phyloP scores from a whole-genome alignment of 2,888 invertebrate species.

The Trilocha varians region DNA sequence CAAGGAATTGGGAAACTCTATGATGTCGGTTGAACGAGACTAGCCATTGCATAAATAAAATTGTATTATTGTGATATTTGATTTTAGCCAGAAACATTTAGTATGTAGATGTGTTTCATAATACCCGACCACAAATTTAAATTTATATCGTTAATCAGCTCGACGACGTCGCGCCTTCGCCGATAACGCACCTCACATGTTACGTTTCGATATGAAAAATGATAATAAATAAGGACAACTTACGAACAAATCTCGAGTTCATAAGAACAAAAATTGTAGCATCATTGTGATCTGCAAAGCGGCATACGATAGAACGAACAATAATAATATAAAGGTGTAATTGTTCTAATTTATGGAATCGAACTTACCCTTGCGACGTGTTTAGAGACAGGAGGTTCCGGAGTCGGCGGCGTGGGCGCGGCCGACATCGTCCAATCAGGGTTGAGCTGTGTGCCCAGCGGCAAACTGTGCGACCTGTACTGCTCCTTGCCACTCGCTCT shows the following conservation, averaged over 20 bases:
- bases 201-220: too few species aligned
- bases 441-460: constrained; percentile 72
- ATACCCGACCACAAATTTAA: neutral
- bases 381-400: constrained; percentile 45
- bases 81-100: too few species aligned
- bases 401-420: constrained; percentile 18
- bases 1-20: too few species aligned
- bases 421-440: constrained; percentile 51
- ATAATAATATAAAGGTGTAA: too few species aligned
- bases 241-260: too few species aligned
- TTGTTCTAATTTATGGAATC: neutral
- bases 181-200: constrained; percentile 4
- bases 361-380: constrained; percentile 39
- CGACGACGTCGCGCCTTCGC: constrained; percentile 2
- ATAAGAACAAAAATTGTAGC: too few species aligned
- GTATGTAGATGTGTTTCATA: constrained; percentile 3
- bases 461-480: constrained; percentile 76
- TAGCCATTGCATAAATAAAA: too few species aligned
- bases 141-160: neutral
- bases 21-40: too few species aligned
- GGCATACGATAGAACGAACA: neutral
- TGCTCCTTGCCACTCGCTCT: constrained; percentile 52
- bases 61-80: neutral
- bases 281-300: neutral
- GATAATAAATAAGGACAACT: too few species aligned